Evolutionary conservation across 2,888 invertebrate genomes (phyloP), one percentile per base, ranked within the genome.

Genomic region (Acanthosoma haemorrhoidale): DNA sequence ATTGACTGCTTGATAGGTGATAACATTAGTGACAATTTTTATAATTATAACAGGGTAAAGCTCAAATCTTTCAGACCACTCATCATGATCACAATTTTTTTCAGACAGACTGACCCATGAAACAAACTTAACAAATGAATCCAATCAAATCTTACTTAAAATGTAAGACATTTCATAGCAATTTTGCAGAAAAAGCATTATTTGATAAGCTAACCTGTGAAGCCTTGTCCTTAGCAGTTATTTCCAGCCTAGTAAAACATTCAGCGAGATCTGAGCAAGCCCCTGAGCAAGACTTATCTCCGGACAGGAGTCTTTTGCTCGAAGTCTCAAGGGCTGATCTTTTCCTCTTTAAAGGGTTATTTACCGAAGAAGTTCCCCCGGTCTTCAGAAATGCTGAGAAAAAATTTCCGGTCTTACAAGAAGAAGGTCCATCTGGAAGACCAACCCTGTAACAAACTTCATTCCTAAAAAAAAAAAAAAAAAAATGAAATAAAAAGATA

Each of bases 261-360:
- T 63, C 70, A 1, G 58, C 64, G 0, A 70, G 38, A 6, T 70
- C 68, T 2, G 68, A 41, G 15, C 59, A 41, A 16, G 59, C 68
- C 32, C 38, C 58, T 29, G 13, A 51, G 1, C 34, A 32, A 31
- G 64, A 31, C 18, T 57, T 67, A 4, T 57, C 51, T n/a, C 51
- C 36, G 11, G 67, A 67, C 8, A 67, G n/a, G 32, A 67, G 69
- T 16, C 59, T 36, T 39, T 60, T 69, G 59, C 36, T 61, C 1
- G 59, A 31, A 5, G 69, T 36, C 39, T 68, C 58, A 6, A 59
- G 58, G n/a, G 29, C 43, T 21, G 59, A 3, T 79, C 80, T 63
- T 80, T 77, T 0, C 79, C 78, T 41, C 79, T 78, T 71, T 79
- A 80, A 36, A 79, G 75, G 69, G 79, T 80, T 32, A 32, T 18